Base-by-base conservation (phyloP, 2,797 vertebrate genomes). In the Artibeus lituratus region DNA sequence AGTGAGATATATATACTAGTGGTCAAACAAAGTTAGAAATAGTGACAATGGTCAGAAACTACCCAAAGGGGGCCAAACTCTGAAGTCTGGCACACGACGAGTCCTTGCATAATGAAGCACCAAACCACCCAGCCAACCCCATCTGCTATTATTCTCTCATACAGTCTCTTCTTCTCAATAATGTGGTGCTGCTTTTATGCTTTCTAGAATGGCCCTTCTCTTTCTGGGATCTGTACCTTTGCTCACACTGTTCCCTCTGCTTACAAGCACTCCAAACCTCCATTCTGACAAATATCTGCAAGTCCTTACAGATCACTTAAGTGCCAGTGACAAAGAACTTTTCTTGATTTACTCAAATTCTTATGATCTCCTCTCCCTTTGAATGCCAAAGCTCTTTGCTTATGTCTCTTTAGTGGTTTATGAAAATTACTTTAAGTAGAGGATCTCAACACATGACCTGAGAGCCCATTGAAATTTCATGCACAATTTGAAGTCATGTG, bases 221-320 rank as follows among this genome's bases (percentile, higher is more conserved):
- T 93, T 87, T 77, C 67, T 74, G 47, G 80, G 21, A 3, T 74
- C 39, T 21, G 5, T 32, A 86, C 88, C 49, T 89, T 22, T 77
- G 73, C 44, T 93, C 22, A 86, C 18, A 59, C 7, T 80, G 15
- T 37, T 94, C 18, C 87, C 65, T 94, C 78, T 65, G 47, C 35
- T 35, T 80, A 22, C 89, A 90, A 35, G n/a, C 51, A 88, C 0
- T 59, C 26, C 39, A 87, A 35, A 65, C 29, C 67, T 96, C 32
- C 51, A 78, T 14, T 96, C 62, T 86, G 39, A 93, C 74, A 93
- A 88, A 86, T 86, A 88, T n/a, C 77, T 73, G 69, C 53, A 39
- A 72, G 15, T 81, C n/a, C 47, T 94, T 72, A 47, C n/a, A 59
- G 42, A 65, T 89, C 29, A 94, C 39, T 44, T 39, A 87, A 72